A percentile compares a stretch with the other conserved stretches of the same genome.
These are phyloP conservation scores for Eospalax fontanierii DNA, from an alignment of 2,797 vertebrate genomes.

Conservation along the genomic window DNA sequence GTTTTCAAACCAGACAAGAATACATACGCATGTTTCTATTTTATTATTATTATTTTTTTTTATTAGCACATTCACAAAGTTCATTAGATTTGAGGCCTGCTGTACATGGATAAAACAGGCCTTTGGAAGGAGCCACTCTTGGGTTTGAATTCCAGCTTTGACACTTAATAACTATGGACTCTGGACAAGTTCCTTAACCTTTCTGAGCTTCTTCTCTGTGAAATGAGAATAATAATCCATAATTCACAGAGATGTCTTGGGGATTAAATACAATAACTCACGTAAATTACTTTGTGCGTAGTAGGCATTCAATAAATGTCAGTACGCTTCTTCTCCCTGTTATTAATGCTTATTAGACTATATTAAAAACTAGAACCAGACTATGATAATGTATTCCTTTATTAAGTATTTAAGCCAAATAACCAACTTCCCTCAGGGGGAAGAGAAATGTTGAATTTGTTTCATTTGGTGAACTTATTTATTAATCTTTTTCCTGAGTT, in stretches of 20 bases:
- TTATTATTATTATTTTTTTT: too few relatives aligned
- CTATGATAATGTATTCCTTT: constrained; percentile 81
- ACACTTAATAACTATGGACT: constrained; percentile 14
- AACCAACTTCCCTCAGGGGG: constrained; percentile 75
- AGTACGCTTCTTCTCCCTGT: constrained; percentile 60
- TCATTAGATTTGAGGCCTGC: not conserved
- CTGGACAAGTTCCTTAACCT: constrained; percentile 38
- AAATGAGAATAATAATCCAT: constrained; percentile 49
- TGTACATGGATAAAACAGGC: not conserved
- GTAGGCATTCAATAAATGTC: constrained; percentile 84
- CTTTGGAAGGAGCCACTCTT: not conserved
- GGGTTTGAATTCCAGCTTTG: constrained; percentile 8
- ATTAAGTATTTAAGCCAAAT: constrained; percentile 83
- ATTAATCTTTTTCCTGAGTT: constrained; percentile 63
- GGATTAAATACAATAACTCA: constrained; percentile 77
- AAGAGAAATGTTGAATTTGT: constrained; percentile 68
- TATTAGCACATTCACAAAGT: too few relatives aligned
- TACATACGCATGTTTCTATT: not conserved
- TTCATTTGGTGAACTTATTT: constrained; percentile 76
- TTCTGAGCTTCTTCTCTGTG: constrained; percentile 12
- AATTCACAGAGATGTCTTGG: constrained; percentile 60
- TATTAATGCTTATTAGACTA: constrained; percentile 81
- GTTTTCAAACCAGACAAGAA: not conserved
- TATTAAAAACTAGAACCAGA: constrained; percentile 82
- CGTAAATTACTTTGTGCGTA: constrained; percentile 81